These are phyloP conservation scores for Oxystoma pomonae DNA, from an alignment of 2,888 invertebrate genomes.

Conservation along the genomic window DNA sequence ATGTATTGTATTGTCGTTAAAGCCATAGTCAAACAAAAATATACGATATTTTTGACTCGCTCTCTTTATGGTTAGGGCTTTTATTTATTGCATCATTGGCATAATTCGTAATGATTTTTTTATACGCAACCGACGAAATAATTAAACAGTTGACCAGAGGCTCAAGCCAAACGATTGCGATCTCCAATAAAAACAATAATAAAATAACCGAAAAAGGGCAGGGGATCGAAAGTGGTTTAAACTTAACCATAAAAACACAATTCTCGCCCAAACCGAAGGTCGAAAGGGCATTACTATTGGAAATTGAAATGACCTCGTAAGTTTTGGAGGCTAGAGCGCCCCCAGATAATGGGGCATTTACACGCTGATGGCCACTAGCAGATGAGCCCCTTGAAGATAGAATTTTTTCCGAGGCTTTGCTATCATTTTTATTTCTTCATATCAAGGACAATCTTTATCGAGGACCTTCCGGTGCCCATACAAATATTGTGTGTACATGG, in stretches of 20 bases:
- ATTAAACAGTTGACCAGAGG: conserved; percentile 17
- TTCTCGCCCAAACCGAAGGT: conserved; percentile 30
- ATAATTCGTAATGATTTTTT: conserved; percentile 17
- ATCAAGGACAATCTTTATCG: background rate
- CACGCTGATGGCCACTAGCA: conserved; percentile 43
- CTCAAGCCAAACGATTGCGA: conserved; percentile 20
- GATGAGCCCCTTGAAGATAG: conserved; percentile 28
- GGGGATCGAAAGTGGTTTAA: conserved; percentile 23
- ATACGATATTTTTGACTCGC: no score
- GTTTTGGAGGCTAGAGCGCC: conserved; percentile 42
- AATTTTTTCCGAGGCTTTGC: background rate
- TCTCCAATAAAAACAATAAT: conserved; percentile 21
- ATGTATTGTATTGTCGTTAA: no score
- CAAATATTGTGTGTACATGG: no score
- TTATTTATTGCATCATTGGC: no score
- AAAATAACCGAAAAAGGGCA: conserved; percentile 20
- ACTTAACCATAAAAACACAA: conserved; percentile 26
- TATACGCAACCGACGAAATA: conserved; percentile 18
- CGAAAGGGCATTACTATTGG: conserved; percentile 43
- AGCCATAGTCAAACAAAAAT: no score
- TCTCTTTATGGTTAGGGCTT: no score
- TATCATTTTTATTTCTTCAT: conserved; percentile 1
- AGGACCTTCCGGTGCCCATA: no score
- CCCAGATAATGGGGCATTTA: conserved; percentile 45
- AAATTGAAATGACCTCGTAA: conserved; percentile 47